phyloP scores from a whole-genome alignment of 2,888 invertebrate species.

The Nomada hirtipes region DNA sequence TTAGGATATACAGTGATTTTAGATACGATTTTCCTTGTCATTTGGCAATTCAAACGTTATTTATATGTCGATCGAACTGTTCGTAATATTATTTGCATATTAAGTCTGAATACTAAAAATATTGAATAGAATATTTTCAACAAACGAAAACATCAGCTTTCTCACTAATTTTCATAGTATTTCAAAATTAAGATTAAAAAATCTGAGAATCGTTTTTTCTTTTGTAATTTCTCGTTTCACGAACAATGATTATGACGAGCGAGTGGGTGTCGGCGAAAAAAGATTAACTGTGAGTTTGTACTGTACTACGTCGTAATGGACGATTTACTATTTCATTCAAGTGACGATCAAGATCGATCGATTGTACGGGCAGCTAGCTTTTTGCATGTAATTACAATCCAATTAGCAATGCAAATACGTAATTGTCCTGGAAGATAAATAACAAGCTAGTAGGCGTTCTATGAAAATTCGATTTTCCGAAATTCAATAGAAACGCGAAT shows the following conservation, averaged over 20 bases:
- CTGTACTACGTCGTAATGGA: constrained; percentile 1
- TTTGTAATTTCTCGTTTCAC: not conserved
- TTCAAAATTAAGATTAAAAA: no score
- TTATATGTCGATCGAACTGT: constrained; percentile 10
- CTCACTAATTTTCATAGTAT: no score
- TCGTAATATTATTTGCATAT: not conserved
- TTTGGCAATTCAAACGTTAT: constrained; percentile 27
- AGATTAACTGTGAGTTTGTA: constrained; percentile 9
- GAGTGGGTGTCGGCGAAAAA: constrained; percentile 13
- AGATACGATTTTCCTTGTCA: constrained; percentile 15
- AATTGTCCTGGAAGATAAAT: constrained; percentile 5
- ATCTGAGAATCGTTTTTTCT: not conserved
- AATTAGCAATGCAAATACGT: constrained; percentile 31
- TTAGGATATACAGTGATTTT: constrained; percentile 13
- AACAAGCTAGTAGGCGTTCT: not conserved
- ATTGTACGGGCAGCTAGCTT: constrained; percentile 14
- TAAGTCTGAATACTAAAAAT: not conserved
- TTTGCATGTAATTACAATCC: constrained; percentile 29
- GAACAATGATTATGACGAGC: not conserved
- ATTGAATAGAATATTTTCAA: no score
- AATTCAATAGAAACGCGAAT: not conserved
- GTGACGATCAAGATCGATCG: constrained; percentile 33
- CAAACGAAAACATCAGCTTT: no score
- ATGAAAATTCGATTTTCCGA: not conserved
- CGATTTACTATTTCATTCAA: constrained; percentile 35